Conservation (phyloP, 2,113 vertebrate genomes). For the Orycteropus afer region DNA sequence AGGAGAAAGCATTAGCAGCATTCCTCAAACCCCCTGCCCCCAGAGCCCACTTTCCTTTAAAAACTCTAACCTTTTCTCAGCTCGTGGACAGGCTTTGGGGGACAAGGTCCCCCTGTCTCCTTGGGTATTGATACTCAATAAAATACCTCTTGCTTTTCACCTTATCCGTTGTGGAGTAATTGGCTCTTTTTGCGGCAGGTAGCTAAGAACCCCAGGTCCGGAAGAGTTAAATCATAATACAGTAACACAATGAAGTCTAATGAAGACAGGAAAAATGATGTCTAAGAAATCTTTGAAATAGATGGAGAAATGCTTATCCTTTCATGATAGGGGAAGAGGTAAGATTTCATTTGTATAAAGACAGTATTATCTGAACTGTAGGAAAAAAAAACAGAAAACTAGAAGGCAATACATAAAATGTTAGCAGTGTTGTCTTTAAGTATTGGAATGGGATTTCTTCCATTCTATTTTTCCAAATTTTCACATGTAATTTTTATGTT, state of each 20-base stretch:
- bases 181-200: too few relatives aligned
- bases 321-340: constrained; percentile 25
- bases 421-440: background rate
- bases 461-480: background rate
- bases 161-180: too few relatives aligned
- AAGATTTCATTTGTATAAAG: constrained; percentile 21
- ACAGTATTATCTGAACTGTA: constrained; percentile 5
- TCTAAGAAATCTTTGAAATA: background rate
- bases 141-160: too few relatives aligned
- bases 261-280: background rate
- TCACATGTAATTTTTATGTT: background rate
- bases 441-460: background rate
- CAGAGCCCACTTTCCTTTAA: too few relatives aligned
- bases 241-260: background rate
- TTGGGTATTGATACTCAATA: too few relatives aligned
- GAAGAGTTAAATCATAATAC: background rate
- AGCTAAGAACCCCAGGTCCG: too few relatives aligned
- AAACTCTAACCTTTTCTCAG: too few relatives aligned
- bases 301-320: constrained; percentile 1
- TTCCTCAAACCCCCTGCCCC: too few relatives aligned
- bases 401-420: background rate
- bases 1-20: too few relatives aligned
- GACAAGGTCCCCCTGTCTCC: too few relatives aligned
- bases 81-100: too few relatives aligned
- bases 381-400: background rate